Evolutionary conservation across 2,888 invertebrate species (phyloP), one percentile per base, ranked within the genome.

Genomic region (Orchesellides sinensis): DNA sequence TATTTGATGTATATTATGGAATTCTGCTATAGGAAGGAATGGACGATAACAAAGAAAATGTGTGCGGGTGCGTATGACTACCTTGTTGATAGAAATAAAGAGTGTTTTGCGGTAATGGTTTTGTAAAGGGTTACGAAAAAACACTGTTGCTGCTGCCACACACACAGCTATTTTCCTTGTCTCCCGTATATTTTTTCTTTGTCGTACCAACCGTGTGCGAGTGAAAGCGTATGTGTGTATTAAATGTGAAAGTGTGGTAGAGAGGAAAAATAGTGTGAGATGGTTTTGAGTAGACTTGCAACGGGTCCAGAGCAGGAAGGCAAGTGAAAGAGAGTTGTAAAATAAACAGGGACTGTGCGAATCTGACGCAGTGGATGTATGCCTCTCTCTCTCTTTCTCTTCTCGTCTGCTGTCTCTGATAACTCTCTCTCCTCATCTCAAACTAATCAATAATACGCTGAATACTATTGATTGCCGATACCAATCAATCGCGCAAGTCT

Each of bases 381-480:
- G 83, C 85, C n/a, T n/a, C n/a, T n/a, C n/a, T n/a, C n/a, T n/a
- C n/a, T n/a, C n/a, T n/a, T n/a, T n/a, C n/a, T n/a, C n/a, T n/a
- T n/a, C n/a, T n/a, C n/a, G n/a, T 84, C 83, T 83, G 85, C 87
- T 87, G 87, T 87, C 87, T 87, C 86, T 88, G 87, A 88, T 88
- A 87, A 87, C 87, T 87, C 88, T 88, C n/a, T n/a, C 87, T 88
- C 86, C 86, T 88, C 88, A 88, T 88, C 88, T 87, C 87, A 87
- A 87, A 88, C 87, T 87, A 88, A 88, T 88, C 88, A 88, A 88
- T 88, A 88, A 87, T 88, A 87, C 85, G 86, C 85, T 86, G 86
- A 87, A 86, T 87, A 87, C 86, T 87, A 87, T 86, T 86, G 86
- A 86, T 87, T 86, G 87, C 87, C 85, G 84, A 85, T 85, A 85